Percentiles rank a stretch among this genome's conserved stretches.
Conservation (phyloP, 2,888 invertebrate genomes). For the Drosophila nr. perissopoda region DNA sequence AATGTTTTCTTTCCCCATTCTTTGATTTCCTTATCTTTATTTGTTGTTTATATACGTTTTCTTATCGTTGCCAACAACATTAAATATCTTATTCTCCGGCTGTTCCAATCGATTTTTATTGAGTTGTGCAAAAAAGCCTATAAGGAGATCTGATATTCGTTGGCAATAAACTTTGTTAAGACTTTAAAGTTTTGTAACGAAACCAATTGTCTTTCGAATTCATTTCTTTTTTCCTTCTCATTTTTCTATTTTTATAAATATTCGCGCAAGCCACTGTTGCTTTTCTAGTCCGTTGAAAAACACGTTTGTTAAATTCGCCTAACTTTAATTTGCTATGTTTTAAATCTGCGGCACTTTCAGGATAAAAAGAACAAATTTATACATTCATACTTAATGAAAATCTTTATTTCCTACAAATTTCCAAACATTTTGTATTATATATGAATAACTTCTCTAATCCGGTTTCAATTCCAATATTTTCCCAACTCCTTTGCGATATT, state of each 20-base stretch:
- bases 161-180: neutral
- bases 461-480: neutral
- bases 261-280: neutral
- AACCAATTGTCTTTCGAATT: neutral
- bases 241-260: neutral
- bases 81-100: neutral
- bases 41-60: neutral
- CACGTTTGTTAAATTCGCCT: neutral
- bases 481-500: neutral
- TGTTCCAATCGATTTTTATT: neutral
- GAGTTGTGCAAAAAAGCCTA: neutral
- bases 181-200: neutral
- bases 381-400: neutral
- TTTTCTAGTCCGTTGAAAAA: neutral
- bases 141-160: neutral
- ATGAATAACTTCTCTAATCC: neutral
- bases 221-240: neutral
- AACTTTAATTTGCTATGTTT: neutral
- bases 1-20: neutral
- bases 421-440: neutral
- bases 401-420: neutral
- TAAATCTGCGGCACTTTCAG: neutral
- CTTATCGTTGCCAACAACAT: neutral
- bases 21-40: neutral
- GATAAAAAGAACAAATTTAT: neutral